Evolutionary conservation across 2,888 invertebrate genomes (phyloP).

Genomic region (Nineta flava): DNA sequence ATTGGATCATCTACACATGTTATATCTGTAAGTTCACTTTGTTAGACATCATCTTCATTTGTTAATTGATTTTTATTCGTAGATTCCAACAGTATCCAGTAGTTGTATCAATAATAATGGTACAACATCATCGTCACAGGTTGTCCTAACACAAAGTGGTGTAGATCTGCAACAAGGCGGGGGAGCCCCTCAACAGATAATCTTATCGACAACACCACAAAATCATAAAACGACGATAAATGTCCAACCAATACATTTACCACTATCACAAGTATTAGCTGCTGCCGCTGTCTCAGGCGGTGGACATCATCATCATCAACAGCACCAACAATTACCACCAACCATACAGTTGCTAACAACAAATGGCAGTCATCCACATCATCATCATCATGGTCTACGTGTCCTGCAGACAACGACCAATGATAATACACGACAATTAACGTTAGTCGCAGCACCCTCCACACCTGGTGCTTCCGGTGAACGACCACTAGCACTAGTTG

Average conservation of each 20-base stretch:
- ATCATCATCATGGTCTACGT: constrained; percentile 24
- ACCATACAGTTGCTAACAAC: constrained; percentile 31
- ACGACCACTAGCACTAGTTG: constrained; percentile 25
- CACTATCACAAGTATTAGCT: constrained; percentile 28
- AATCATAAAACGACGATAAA: constrained; percentile 19
- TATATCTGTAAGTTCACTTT: constrained; percentile 6
- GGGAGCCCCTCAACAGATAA: constrained; percentile 7
- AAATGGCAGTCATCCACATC: constrained; percentile 2
- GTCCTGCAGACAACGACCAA: constrained; percentile 23
- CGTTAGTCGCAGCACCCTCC: constrained; percentile 26
- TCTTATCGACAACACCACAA: constrained; percentile 4
- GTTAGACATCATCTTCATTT: neutral
- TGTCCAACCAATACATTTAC: constrained; percentile 34
- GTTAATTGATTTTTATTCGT: neutral
- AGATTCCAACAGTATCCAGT: neutral
- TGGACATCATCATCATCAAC: constrained; percentile 8
- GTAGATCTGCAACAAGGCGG: neutral
- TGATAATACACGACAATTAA: constrained; percentile 16
- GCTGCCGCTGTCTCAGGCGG: neutral
- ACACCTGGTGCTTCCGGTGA: constrained; percentile 23
- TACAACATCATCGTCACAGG: neutral
- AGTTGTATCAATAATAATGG: neutral
- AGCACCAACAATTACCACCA: constrained; percentile 13
- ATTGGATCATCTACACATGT: constrained; percentile 7
- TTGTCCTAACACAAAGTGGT: neutral